Conservation (phyloP, 1,140 invertebrate genomes). For the Colletes latitarsis region DNA sequence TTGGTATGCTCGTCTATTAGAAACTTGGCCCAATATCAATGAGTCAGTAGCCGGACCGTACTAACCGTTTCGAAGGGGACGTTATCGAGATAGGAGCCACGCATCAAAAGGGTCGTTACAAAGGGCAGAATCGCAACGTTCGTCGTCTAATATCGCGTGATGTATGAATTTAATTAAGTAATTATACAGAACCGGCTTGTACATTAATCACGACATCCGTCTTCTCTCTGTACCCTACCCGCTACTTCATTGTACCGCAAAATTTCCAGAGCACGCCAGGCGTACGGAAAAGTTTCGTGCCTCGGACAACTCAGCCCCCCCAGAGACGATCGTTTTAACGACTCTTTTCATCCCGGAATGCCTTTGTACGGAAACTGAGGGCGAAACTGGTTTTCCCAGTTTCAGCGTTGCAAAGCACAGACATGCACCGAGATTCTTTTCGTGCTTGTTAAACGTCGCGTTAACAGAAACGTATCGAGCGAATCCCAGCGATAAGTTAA, state of each 20-base stretch:
- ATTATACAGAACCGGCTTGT: constrained; percentile 53
- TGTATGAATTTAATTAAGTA: constrained; percentile 73
- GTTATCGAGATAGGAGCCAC: constrained; percentile 16
- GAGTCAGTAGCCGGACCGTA: constrained; percentile 8
- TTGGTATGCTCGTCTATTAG: constrained; percentile 5
- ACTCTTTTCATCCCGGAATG: constrained; percentile 31
- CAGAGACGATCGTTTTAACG: constrained; percentile 14
- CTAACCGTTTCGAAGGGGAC: constrained; percentile 29
- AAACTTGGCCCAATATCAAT: constrained; percentile 34
- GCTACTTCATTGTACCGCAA: constrained; percentile 33
- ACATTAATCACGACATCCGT: constrained; percentile 55
- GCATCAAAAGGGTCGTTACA: constrained; percentile 52
- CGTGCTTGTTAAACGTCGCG: background rate
- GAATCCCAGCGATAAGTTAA: background rate
- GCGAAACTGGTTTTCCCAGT: constrained; percentile 19
- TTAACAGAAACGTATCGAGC: too few species aligned
- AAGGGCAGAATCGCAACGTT: constrained; percentile 32
- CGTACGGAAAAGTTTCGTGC: constrained; percentile 6
- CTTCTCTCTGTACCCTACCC: constrained; percentile 21
- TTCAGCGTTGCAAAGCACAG: background rate
- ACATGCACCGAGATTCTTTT: too few species aligned
- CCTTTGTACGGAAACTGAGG: background rate
- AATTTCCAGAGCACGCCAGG: background rate
- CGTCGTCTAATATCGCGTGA: constrained; percentile 60
- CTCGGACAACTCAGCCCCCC: constrained; percentile 8